A percentile compares a stretch with the other conserved stretches of the same genome.
Conservation (phyloP, 2,113 vertebrate species). For the Drymodes brunneopygia region DNA sequence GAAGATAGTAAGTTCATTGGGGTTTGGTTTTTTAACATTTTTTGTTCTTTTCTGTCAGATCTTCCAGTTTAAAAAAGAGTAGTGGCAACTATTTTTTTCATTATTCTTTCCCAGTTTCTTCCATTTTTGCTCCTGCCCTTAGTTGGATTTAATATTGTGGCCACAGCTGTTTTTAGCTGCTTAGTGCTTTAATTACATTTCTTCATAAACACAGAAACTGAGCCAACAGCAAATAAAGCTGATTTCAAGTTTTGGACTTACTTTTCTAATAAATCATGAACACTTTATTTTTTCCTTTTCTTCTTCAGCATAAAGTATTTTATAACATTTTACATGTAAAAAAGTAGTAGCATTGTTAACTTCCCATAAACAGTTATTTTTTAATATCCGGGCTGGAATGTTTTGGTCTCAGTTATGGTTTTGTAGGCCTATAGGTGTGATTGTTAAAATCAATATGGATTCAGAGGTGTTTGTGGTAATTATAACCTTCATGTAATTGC, state of each 20-base stretch:
- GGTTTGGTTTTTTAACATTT: rapidly evolving
- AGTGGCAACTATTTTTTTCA: not conserved
- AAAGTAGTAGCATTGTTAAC: not conserved
- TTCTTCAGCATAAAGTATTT: not conserved
- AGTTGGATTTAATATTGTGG: not conserved
- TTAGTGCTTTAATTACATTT: not conserved
- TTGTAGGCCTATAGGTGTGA: not conserved
- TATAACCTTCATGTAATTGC: not conserved
- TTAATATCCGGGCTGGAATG: not conserved
- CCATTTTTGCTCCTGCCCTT: not conserved
- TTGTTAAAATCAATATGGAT: not conserved
- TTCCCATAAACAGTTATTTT: not conserved
- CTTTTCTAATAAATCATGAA: not conserved
- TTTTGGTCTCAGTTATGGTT: not conserved
- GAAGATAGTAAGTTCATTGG: rapidly evolving
- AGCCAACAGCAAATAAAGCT: not conserved
- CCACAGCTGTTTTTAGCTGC: not conserved
- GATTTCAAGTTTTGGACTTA: not conserved
- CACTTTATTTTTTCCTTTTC: not conserved
- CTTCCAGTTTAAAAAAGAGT: not conserved
- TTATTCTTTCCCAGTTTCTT: not conserved
- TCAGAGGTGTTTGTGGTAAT: not conserved
- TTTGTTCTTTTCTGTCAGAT: not conserved
- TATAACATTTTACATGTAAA: not conserved
- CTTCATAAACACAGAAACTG: not conserved